Conservation (phyloP, 2,113 vertebrate genomes). For the Erythrocebus patas region DNA sequence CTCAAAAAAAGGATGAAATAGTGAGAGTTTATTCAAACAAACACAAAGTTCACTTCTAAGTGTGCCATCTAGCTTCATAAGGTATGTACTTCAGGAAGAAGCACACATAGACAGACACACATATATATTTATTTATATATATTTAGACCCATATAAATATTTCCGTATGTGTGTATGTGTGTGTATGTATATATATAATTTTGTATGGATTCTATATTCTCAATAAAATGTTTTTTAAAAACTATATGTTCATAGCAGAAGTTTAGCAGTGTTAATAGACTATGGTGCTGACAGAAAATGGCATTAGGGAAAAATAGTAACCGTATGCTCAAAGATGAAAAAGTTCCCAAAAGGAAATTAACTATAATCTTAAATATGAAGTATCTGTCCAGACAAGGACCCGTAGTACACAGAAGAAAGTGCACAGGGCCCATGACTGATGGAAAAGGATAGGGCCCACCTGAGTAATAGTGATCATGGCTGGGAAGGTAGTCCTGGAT, state of each 20-base stretch:
- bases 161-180: neutral
- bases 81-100: neutral
- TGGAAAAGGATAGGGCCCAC: neutral
- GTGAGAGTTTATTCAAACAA: neutral
- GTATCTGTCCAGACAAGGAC: neutral
- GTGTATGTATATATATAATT: neutral
- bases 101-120: too few species aligned
- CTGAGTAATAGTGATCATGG: neutral
- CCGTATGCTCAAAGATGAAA: neutral
- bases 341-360: neutral
- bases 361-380: neutral
- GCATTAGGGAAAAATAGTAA: neutral
- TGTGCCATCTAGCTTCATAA: neutral
- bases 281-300: neutral
- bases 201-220: neutral
- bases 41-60: neutral
- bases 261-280: neutral
- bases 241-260: neutral
- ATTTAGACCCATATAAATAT: too few species aligned
- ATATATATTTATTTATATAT: too few species aligned
- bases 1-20: neutral
- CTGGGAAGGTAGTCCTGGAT: neutral
- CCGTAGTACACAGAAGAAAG: neutral
- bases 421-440: neutral
- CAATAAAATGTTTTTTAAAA: neutral